Conservation (phyloP, 2,888 invertebrate species). For the Diadromus collaris region DNA sequence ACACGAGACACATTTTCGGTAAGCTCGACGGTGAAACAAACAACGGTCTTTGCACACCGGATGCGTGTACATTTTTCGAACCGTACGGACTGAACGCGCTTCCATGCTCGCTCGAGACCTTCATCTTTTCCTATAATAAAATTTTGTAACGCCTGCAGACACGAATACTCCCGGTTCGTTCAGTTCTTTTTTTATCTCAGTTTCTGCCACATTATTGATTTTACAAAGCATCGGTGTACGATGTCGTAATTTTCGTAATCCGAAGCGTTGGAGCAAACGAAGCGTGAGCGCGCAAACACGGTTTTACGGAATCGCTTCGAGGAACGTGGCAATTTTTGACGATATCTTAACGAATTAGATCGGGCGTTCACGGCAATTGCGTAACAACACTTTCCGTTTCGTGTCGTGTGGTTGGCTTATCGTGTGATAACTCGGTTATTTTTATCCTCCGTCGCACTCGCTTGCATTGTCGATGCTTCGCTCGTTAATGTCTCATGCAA, state of each 20-base stretch:
- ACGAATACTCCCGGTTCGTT: neutral
- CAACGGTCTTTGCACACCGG: constrained; percentile 33
- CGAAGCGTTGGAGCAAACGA: neutral
- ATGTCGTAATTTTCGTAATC: neutral
- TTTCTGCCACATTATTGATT: constrained; percentile 1
- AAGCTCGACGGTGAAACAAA: constrained; percentile 58
- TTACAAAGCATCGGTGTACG: constrained; percentile 1
- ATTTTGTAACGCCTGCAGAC: neutral
- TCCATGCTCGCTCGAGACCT: constrained; percentile 65
- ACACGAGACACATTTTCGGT: constrained; percentile 70
- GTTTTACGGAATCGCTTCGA: neutral
- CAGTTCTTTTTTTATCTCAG: constrained; percentile 10
- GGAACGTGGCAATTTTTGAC: neutral
- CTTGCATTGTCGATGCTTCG: neutral
- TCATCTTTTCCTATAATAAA: constrained; percentile 59
- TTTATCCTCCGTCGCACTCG: neutral
- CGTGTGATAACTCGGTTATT: constrained; percentile 6
- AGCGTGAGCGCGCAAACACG: neutral
- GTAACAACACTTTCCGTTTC: neutral
- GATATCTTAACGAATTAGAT: constrained; percentile 5
- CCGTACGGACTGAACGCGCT: constrained; percentile 68
- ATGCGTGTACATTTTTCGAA: constrained; percentile 47
- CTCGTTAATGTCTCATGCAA: neutral
- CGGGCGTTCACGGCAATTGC: constrained; percentile 7
- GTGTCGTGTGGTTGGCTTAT: constrained; percentile 5